These are phyloP conservation scores for Lethenteron reissneri DNA, from an alignment of 2,113 vertebrate species.

Conservation along the genomic window DNA sequence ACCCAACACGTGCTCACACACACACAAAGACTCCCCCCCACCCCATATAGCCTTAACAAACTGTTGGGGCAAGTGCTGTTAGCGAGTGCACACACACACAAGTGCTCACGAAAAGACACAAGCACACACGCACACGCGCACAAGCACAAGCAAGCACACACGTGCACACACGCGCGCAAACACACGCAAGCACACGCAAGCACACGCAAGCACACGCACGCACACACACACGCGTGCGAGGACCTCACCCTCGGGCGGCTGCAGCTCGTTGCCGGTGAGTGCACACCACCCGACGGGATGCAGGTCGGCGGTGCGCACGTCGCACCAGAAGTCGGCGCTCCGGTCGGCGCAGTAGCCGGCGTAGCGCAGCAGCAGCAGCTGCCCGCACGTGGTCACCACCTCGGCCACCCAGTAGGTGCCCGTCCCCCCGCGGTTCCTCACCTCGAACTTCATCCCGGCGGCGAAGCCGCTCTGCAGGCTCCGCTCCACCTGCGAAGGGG, in stretches of 20 bases:
- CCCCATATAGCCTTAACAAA: no score
- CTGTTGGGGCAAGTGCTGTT: no score
- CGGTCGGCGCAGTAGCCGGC: constrained; percentile 80
- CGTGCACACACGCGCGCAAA: no score
- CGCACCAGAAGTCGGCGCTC: constrained; percentile 83
- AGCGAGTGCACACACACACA: no score
- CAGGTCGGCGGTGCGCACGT: constrained; percentile 66
- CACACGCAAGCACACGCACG: no score
- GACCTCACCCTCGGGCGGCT: constrained; percentile 53
- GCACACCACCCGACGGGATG: constrained; percentile 78
- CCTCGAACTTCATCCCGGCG: constrained; percentile 92
- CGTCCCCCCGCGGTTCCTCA: constrained; percentile 43
- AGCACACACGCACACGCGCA: no score
- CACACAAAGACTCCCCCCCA: no score
- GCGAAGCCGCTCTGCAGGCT: constrained; percentile 69
- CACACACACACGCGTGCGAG: no score
- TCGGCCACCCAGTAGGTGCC: constrained; percentile 79
- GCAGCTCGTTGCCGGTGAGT: constrained; percentile 56
- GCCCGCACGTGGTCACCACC: constrained; percentile 79
- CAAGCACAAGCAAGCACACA: no score
- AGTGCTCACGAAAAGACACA: no score
- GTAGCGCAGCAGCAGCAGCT: constrained; percentile 71
- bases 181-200: no score
- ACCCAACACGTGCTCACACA: no score
- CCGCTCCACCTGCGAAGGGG: constrained; percentile 48